Conservation (phyloP, 2,888 invertebrate species). For the Synergus umbraculus region DNA sequence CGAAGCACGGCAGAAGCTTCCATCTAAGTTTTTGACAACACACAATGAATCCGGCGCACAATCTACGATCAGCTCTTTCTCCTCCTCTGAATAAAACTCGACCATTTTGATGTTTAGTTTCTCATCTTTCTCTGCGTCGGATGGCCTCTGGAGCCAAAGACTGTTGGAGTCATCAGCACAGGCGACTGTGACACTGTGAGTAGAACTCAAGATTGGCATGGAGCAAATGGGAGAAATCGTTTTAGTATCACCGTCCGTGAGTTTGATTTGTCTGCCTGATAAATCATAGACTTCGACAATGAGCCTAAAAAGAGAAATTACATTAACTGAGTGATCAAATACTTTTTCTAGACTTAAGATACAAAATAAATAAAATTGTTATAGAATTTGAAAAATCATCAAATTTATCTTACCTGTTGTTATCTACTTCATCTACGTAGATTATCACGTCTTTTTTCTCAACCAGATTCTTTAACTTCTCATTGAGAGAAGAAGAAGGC, state of each 20-base stretch:
- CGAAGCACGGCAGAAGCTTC: conserved; percentile 85
- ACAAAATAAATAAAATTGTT: conserved; percentile 27
- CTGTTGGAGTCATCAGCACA: conserved; percentile 81
- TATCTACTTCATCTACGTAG: conserved; percentile 76
- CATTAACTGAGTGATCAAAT: conserved; percentile 19
- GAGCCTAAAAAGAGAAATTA: conserved; percentile 78
- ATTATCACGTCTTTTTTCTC: conserved; percentile 75
- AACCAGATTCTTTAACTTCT: conserved; percentile 60
- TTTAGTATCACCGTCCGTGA: conserved; percentile 71
- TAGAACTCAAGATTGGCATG: conserved; percentile 81
- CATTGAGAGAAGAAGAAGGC: conserved; percentile 54
- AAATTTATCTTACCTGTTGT: conserved; percentile 73
- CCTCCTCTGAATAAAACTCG: conserved; percentile 79
- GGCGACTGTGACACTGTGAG: conserved; percentile 81
- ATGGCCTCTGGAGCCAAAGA: conserved; percentile 82
- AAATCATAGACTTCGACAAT: conserved; percentile 82
- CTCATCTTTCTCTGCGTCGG: conserved; percentile 78
- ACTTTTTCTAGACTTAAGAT: background rate
- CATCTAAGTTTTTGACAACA: conserved; percentile 82
- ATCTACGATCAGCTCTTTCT: conserved; percentile 77
- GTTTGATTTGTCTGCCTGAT: conserved; percentile 62
- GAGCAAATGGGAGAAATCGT: conserved; percentile 80
- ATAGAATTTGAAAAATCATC: conserved; percentile 37
- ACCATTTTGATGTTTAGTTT: conserved; percentile 80
- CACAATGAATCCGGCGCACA: conserved; percentile 80